Percentiles rank a stretch among this genome's conserved stretches.
These are phyloP conservation scores for Lophius americanus DNA, from an alignment of 2,797 vertebrate species.

Conservation along the genomic window DNA sequence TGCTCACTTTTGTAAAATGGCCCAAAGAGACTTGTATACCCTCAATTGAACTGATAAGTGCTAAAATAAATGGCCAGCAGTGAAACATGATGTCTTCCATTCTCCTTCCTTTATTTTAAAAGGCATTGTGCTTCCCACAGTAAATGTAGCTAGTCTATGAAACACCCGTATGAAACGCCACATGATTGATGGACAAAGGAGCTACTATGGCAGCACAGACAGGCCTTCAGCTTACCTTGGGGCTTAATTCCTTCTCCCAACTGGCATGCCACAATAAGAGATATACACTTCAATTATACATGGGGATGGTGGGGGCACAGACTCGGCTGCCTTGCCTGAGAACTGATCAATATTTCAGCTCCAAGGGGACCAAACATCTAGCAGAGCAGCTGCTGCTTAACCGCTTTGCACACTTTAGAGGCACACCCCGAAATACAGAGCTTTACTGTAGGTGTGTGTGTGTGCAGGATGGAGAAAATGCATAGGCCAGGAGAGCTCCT, in stretches of 20 bases:
- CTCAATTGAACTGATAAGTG: conserved; percentile 28
- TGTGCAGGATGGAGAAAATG: conserved; percentile 38
- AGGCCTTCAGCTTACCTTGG: conserved; percentile 59
- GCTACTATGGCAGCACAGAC: conserved; percentile 56
- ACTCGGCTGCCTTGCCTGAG: conserved; percentile 59
- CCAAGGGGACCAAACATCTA: conserved; percentile 78
- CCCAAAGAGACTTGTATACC: conserved; percentile 7
- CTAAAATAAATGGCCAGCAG: conserved; percentile 43
- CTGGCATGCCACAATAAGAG: conserved; percentile 63
- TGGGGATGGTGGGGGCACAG: conserved; percentile 63
- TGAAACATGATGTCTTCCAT: conserved; percentile 49
- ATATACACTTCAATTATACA: conserved; percentile 82
- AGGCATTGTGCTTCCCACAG: conserved; percentile 41
- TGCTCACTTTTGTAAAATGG: conserved; percentile 11
- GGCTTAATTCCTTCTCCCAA: conserved; percentile 66
- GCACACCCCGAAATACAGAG: conserved; percentile 54
- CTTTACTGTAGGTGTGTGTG: conserved; percentile 16
- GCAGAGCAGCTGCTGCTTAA: conserved; percentile 79
- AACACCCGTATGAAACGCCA: conserved; percentile 48
- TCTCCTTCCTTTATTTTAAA: conserved; percentile 36
- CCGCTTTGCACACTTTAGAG: conserved; percentile 69
- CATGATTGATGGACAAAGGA: conserved; percentile 70
- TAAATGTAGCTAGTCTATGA: conserved; percentile 43
- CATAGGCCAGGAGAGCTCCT: conserved; percentile 44
- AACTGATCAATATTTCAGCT: conserved; percentile 85